Evolutionary conservation across 2,888 invertebrate genomes (phyloP).

Genomic region (Lobophora halterata): DNA sequence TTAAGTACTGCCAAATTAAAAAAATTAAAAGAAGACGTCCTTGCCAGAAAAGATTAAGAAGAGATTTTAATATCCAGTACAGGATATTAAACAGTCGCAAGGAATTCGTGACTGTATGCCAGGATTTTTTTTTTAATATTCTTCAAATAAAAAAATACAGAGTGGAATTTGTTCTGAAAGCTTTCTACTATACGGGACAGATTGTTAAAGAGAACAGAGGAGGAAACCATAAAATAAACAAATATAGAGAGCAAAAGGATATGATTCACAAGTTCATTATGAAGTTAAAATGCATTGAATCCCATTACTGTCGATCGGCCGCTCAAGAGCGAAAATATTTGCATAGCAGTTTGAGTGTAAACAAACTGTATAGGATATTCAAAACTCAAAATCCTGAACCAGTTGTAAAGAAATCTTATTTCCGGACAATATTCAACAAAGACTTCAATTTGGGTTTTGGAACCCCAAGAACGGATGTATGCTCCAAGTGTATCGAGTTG

Average conservation of each 20-base stretch:
- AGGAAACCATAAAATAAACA: slow-evolving; percentile 1
- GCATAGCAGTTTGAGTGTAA: slow-evolving; percentile 13
- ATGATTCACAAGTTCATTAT: slow-evolving; percentile 22
- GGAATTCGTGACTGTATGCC: too few species aligned
- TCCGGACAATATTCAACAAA: slow-evolving; percentile 24
- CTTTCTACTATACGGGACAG: slow-evolving; percentile 2
- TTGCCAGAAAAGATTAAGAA: too few species aligned
- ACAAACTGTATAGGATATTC: slow-evolving; percentile 17
- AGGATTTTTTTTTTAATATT: too few species aligned
- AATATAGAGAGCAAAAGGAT: slow-evolving; percentile 2
- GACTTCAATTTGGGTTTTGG: slow-evolving; percentile 25
- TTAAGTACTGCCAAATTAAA: too few species aligned
- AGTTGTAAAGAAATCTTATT: slow-evolving; percentile 25
- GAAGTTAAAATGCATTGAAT: slow-evolving; percentile 22
- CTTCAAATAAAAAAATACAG: too few species aligned
- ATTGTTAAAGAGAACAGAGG: slow-evolving; percentile 1
- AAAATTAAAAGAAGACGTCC: too few species aligned
- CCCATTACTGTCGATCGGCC: slow-evolving; percentile 14
- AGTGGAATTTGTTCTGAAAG: too few species aligned
- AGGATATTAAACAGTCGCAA: too few species aligned
- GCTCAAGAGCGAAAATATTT: slow-evolving; percentile 9
- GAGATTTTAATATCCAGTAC: too few species aligned
- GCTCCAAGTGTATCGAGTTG: slow-evolving; percentile 24
- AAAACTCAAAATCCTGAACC: slow-evolving; percentile 5
- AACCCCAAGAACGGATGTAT: slow-evolving; percentile 20